Percentiles rank a stretch among this genome's conserved stretches.
These are phyloP conservation scores for Nyctalus aviator DNA, from an alignment of 2,797 vertebrate species.

Conservation along the genomic window DNA sequence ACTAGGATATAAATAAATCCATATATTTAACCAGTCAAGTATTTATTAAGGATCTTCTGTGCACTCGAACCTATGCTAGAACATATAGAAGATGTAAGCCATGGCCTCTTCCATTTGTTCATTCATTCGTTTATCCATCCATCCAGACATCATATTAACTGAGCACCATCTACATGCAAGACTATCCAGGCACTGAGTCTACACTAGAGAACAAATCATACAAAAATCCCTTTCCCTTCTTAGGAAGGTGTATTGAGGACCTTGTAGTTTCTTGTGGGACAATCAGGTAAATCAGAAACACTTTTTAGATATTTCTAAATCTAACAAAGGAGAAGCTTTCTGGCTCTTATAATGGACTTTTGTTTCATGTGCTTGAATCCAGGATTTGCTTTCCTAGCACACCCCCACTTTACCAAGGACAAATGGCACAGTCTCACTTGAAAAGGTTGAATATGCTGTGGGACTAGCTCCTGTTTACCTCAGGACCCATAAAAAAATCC, in stretches of 20 bases:
- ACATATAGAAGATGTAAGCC: background rate
- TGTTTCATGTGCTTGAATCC: background rate
- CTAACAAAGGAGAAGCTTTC: background rate
- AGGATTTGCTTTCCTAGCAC: background rate
- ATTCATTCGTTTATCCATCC: background rate
- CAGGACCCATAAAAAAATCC: background rate
- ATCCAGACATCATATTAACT: background rate
- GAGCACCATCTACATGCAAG: background rate
- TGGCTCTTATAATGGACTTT: background rate
- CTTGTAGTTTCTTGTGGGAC: conserved; percentile 9
- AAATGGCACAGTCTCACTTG: background rate
- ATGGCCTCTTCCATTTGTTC: background rate
- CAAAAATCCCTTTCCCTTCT: conserved; percentile 31
- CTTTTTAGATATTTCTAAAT: background rate
- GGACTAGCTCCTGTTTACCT: background rate
- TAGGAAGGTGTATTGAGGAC: background rate
- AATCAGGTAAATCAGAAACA: conserved; percentile 20
- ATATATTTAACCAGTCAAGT: background rate
- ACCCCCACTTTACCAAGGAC: background rate
- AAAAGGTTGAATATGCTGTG: background rate
- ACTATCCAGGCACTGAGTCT: background rate
- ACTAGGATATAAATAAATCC: background rate
- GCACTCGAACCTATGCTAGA: background rate
- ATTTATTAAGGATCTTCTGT: background rate
- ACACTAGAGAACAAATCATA: conserved; percentile 1